Evolutionary conservation across 2,113 vertebrate species (phyloP), one percentile per base, ranked within the genome.

Genomic region (Thunnus maccoyii): DNA sequence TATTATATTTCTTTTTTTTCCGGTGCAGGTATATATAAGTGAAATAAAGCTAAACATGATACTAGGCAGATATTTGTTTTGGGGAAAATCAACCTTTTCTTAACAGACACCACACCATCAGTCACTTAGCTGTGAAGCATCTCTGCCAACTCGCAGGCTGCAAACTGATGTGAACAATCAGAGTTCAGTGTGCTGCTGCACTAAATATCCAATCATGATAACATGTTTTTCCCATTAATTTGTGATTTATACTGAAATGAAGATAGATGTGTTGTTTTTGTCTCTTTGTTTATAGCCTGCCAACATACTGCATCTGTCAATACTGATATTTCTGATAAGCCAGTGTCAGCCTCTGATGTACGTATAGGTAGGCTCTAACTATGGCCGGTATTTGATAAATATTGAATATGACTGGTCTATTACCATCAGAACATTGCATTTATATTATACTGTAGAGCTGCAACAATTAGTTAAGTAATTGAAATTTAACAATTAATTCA

Each of bases 241-340:
- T 32, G 32, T 32, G 32, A 32, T 32, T 32, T 32, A 32, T 36
- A 36, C 36, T 36, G 5, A 36, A 36, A 36, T 36, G 36, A 5
- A 36, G 5, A 36, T 36, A 36, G 36, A 36, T 36, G 5, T 36
- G 36, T 36, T 36, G 36, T 30, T 30, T 76, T 75, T 58, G 12
- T 18, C 7, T 60, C 14, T 64, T 72, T 71, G 11, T 25, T 25
- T 69, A 36, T 60, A 27, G 1, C 3, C 18, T 72, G 27, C 57
- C 20, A 52, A 44, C 16, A 71, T 10, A 30, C 17, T 22, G 1
- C 3, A 17, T 75, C 1, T 66, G 50, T 50, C 32, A 60, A 17
- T 11, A 10, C 52, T 64, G 27, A 69, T 51, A 10, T 69, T 0
- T 78, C 48, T 69, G 27, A 74, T 74, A 12, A 72, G 11, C 60